Evolutionary conservation across 2,113 vertebrate species (phyloP), one percentile per base, ranked within the genome.

Genomic region (Struthidea cinerea): DNA sequence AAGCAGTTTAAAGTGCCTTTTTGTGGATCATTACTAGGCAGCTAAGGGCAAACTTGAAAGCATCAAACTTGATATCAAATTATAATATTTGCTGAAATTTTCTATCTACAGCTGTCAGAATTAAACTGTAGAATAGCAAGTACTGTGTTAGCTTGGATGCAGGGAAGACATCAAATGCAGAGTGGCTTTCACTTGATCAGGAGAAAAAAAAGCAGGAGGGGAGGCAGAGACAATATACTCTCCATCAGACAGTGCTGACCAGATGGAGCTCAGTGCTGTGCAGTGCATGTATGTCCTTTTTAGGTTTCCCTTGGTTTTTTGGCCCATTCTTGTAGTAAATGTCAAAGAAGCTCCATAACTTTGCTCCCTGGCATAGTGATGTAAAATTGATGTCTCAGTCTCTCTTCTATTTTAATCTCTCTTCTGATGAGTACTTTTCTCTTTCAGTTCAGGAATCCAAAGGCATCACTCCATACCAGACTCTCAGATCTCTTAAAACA

Each of bases 361-460:
- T 68, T 44, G 16, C 46, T 88, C 33, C 32, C 32, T 84, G 49
- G 4, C 4, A 14, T 61, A 39, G 69, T 49, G 30, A 37, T 70
- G 37, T 78, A 42, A 84, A 50, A 44, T 47, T 56, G 24, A 60
- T 47, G 21, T 79, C 60, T 59, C 20, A 50, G 21, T 67, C 26
- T 67, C 8, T 35, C 26, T 76, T 50, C 35, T 61, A 28, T 20
- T 82, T 65, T 27, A n/a, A 26, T 47, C 59, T 84, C 28, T 75
- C 44, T 53, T 55, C 82, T 77, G 30, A 96, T 52, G 28, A 13
- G 8, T 23, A 18, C 23, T 69, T 84, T n/a, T 87, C 33, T 79
- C 84, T 83, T 94, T 14, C 95, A 99, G 99, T 99, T 99, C 96
- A 97, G 99, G 82, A 99, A 99, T 92, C 98, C 99, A 93, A 98